Evolutionary conservation across 2,888 invertebrate species (phyloP), one percentile per base, ranked within the genome.

Genomic region (Andricus curvator): DNA sequence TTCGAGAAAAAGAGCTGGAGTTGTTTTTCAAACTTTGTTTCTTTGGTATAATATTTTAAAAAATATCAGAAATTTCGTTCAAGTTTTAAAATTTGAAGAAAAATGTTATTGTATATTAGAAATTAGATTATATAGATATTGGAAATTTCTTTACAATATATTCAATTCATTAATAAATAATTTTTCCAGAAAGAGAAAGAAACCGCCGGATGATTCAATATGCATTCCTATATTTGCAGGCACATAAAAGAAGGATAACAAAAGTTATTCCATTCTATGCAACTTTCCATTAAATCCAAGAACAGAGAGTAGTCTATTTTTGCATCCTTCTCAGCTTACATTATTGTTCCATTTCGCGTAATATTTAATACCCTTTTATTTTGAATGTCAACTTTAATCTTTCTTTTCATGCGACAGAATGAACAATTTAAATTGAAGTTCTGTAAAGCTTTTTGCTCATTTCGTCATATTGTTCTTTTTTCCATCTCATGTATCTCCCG

Each of bases 291-390:
- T 48, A 48, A 48, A 22, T 13, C n/a, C 48, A 20, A 29, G n/a
- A 70, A 20, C 2, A 70, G 11, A 33, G 29, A 51, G 29, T 8
- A 11, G 11, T 70, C 15, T 44, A 9, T 68, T 48, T 20, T 48
- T 48, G 6, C 15, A 9, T 51, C 8, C 5, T 44, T 44, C 44
- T 70, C 48, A 17, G 70, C 51, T 25, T 29, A n/a, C 70, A 51
- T 51, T 70, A 70, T 33, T 70, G 29, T 70, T 70, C 70, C 70
- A 70, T 51, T 51, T 70, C 33, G 5, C 70, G 51, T 51, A 70
- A 51, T 48, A 17, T 48, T 17, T 17, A 48, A 29, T 70, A 51
- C 13, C 51, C n/a, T 51, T 17, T 70, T 13, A 51, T 20, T 51
- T n/a, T 11, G 29, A 29, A n/a, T 70, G 25, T 70, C 25, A 51